These are phyloP conservation scores for Aegotheles bennettii DNA, from an alignment of 2,113 vertebrate genomes.

Conservation along the genomic window DNA sequence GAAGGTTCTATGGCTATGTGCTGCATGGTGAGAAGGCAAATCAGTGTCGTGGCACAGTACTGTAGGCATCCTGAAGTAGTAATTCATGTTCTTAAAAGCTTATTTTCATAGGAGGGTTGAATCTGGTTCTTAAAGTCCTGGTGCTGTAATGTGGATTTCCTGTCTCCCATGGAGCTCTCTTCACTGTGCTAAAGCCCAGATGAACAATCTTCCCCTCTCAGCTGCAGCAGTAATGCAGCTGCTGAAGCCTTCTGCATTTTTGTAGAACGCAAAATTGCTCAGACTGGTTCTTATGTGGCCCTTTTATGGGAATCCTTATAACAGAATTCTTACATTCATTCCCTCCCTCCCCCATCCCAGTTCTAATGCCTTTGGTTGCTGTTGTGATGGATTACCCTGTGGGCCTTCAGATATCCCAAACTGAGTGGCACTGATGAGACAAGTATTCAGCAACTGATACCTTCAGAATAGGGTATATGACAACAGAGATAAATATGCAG, in stretches of 20 bases:
- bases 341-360: too few relatives aligned
- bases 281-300: fast-evolving
- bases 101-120: not conserved
- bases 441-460: not conserved
- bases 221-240: not conserved
- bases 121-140: not conserved
- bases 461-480: not conserved
- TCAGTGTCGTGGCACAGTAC: fast-evolving
- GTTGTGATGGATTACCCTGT: not conserved
- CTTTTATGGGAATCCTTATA: not conserved
- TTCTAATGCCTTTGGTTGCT: not conserved
- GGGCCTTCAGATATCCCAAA: not conserved
- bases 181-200: not conserved
- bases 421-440: not conserved
- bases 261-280: not conserved
- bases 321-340: not conserved
- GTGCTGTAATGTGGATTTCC: not conserved
- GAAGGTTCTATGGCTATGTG: not conserved
- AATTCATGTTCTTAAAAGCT: not conserved
- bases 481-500: not conserved
- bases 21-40: not conserved
- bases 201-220: not conserved
- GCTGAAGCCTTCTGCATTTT: not conserved
- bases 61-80: fast-evolving
- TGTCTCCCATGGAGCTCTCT: not conserved